phyloP scores from a whole-genome alignment of 2,797 vertebrate genomes.

The Odontamblyopus lacepedii region DNA sequence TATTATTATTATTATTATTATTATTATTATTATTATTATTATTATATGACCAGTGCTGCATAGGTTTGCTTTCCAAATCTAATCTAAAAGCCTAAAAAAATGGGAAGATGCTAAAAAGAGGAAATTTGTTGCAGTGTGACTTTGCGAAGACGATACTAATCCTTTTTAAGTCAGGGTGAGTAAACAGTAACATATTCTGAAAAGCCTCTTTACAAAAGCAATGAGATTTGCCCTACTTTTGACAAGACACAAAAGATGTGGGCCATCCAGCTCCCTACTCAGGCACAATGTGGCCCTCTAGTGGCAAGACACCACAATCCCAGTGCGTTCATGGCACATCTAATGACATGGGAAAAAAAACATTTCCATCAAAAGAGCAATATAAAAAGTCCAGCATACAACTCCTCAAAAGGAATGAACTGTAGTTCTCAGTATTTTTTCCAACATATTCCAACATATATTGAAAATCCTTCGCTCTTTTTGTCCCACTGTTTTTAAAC shows the following conservation, averaged over 20 bases:
- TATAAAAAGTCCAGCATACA: constrained; percentile 24
- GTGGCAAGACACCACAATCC: constrained; percentile 42
- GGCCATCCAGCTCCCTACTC: constrained; percentile 7
- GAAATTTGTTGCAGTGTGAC: background rate
- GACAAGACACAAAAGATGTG: constrained; percentile 25
- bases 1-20: background rate
- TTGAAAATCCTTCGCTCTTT: constrained; percentile 5
- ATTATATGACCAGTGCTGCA: background rate
- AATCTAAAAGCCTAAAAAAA: constrained; percentile 9
- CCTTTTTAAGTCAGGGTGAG: constrained; percentile 29
- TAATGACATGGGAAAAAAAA: background rate
- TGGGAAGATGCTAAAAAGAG: constrained; percentile 5
- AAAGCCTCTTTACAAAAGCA: constrained; percentile 42
- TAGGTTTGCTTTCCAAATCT: constrained; percentile 18
- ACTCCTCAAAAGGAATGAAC: constrained; percentile 21
- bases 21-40: background rate
- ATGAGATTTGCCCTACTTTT: constrained; percentile 47
- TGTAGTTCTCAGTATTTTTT: constrained; percentile 16
- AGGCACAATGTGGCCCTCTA: constrained; percentile 73
- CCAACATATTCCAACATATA: constrained; percentile 18
- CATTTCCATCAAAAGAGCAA: background rate
- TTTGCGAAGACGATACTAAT: constrained; percentile 26
- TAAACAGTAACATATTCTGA: constrained; percentile 36
- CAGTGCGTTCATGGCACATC: constrained; percentile 9
- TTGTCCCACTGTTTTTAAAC: constrained; percentile 14